Conservation (phyloP, 2,888 invertebrate genomes). For the Standfussiana lucernea region DNA sequence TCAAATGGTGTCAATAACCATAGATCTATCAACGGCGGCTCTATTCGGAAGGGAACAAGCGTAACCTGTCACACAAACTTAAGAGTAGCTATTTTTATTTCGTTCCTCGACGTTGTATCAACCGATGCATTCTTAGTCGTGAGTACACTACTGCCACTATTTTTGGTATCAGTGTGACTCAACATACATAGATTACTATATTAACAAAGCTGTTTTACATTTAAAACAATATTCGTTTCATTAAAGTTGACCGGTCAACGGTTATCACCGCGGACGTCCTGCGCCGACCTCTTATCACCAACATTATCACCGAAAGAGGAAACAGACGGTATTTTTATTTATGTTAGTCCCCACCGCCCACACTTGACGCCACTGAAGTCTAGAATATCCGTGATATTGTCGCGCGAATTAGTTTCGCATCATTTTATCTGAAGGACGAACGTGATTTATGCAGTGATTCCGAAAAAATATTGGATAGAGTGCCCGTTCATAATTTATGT, state of each 20-base stretch:
- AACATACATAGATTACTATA: conserved; percentile 50
- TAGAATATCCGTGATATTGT: conserved; percentile 78
- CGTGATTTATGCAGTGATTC: conserved; percentile 68
- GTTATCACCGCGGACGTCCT: conserved; percentile 88
- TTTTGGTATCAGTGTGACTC: conserved; percentile 63
- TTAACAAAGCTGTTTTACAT: conserved; percentile 57
- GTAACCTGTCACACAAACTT: conserved; percentile 45
- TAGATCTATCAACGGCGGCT: conserved; percentile 36
- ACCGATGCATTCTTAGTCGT: conserved; percentile 37
- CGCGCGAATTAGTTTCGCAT: conserved; percentile 77
- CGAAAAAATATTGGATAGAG: conserved; percentile 38
- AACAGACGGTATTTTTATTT: conserved; percentile 88
- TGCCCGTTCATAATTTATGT: conserved; percentile 24
- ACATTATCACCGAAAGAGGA: conserved; percentile 84
- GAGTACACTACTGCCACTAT: conserved; percentile 45
- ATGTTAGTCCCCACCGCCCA: conserved; percentile 80
- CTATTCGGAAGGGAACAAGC: conserved; percentile 15
- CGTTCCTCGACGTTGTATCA: conserved; percentile 33
- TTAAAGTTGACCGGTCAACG: conserved; percentile 81
- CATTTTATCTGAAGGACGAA: conserved; percentile 71
- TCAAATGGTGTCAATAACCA: conserved; percentile 43
- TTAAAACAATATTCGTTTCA: conserved; percentile 72
- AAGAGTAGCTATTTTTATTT: conserved; percentile 44
- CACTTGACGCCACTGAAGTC: conserved; percentile 72
- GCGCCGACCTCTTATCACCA: conserved; percentile 74